Percentiles rank a stretch among this genome's conserved stretches.
Conservation (phyloP, 35 echinoderm and acorn worm genomes). For the Diadema setosum region DNA sequence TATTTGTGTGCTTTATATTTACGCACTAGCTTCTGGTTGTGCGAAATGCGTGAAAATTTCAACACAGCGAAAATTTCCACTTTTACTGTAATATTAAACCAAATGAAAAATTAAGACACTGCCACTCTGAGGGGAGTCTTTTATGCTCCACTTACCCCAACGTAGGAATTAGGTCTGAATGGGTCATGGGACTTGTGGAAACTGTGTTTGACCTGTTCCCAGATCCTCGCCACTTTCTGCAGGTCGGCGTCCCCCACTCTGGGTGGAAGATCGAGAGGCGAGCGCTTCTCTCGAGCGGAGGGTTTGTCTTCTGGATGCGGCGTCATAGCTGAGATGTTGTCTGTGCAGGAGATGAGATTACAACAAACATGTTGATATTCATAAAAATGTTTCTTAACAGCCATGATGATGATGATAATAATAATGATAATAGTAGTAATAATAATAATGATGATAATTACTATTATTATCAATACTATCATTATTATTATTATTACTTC, state of each 20-base stretch:
- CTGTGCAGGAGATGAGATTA: too few relatives aligned
- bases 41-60: too few relatives aligned
- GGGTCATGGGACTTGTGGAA: neutral
- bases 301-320: constrained; percentile 14
- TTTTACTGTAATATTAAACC: neutral
- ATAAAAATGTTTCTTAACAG: too few relatives aligned
- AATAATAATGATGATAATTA: too few relatives aligned
- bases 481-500: too few relatives aligned
- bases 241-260: constrained; percentile 28
- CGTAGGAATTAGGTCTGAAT: neutral
- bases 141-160: neutral
- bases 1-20: too few relatives aligned
- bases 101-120: neutral
- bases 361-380: too few relatives aligned
- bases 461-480: too few relatives aligned
- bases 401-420: too few relatives aligned
- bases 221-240: neutral
- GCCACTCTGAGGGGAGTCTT: neutral
- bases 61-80: too few relatives aligned
- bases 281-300: constrained; percentile 23
- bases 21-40: neutral
- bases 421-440: too few relatives aligned
- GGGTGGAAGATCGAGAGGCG: constrained; percentile 31
- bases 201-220: neutral
- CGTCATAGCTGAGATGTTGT: neutral